Evolutionary conservation across 2,113 vertebrate genomes (phyloP), one percentile per base, ranked within the genome.

Genomic region (Catharus minimus): DNA sequence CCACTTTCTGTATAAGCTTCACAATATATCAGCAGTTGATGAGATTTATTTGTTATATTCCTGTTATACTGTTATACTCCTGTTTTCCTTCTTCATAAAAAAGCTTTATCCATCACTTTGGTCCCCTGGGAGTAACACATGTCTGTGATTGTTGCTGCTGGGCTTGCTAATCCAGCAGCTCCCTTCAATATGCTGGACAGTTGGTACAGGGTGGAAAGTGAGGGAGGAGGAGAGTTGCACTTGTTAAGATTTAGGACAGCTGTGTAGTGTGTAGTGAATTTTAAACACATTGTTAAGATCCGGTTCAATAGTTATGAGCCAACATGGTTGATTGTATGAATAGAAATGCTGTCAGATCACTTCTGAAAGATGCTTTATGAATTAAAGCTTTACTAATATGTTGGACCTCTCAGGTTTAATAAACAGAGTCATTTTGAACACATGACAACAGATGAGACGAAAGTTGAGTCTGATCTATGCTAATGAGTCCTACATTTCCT

Each of bases 11-110:
- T 77, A 81, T 90, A 94, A 96, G 93, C 90, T 82, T 93, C 86
- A 86, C 88, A 93, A 65, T 90, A 52, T 78, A 83, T 82, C 93
- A 93, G 68, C 62, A 92, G 82, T 73, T 95, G 91, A 91, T 94
- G 85, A 97, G 88, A 96, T 93, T 93, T 95, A 94, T 95, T 94
- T 94, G 73, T 96, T 96, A 71, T 62, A 66, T 39, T 86, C 56
- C 68, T 93, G 55, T 89, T 95, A 32, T 16, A 21, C 56, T 94
- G 75, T 96, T 96, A 69, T 49, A 61, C 44, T 86, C 44, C 73
- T 94, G 60, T 89, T 95, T 96, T 89, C 78, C 53, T 96, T 82
- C 88, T 86, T 94, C 90, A 77, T 91, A 88, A 93, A 96, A 92
- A 96, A 91, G 33, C 77, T 93, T 93, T 56, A 79, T 75, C 68